A percentile compares a stretch with the other conserved stretches of the same genome.
phyloP scores from a whole-genome alignment of 2,888 invertebrate genomes.

The Cerceris rybyensis region DNA sequence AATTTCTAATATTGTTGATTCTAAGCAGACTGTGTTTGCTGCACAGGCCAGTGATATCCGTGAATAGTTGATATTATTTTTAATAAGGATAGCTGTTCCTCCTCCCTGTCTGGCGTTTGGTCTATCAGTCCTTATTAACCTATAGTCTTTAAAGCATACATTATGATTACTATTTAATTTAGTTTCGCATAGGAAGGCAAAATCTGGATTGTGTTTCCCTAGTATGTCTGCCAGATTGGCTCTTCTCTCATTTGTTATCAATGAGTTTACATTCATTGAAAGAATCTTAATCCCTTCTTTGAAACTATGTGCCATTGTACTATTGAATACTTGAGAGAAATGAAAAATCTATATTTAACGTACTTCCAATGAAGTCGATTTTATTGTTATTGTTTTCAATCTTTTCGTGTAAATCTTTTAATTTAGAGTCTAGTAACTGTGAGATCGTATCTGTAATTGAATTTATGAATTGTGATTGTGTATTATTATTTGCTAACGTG shows the following conservation, averaged over 20 bases:
- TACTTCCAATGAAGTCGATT: not conserved
- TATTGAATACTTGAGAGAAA: not conserved
- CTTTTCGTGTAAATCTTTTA: no score
- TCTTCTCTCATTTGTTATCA: slow-evolving; percentile 25
- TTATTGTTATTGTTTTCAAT: no score
- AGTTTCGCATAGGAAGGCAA: no score
- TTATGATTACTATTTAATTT: no score
- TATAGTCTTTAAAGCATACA: no score
- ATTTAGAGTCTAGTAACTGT: no score
- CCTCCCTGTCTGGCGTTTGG: not conserved
- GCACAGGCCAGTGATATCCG: no score
- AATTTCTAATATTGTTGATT: not conserved
- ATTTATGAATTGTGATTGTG: no score
- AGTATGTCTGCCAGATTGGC: not conserved
- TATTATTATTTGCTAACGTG: no score
- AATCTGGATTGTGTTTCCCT: not conserved
- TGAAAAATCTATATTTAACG: not conserved
- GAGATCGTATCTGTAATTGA: no score
- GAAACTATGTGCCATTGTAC: not conserved
- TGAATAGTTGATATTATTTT: no score
- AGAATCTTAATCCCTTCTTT: slow-evolving; percentile 34
- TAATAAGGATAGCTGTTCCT: no score
- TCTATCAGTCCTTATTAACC: not conserved
- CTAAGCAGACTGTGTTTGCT: not conserved
- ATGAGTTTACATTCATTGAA: slow-evolving; percentile 49